phyloP scores from a whole-genome alignment of 53 echinoderm and acorn worm genomes.

The Temnopleurus reevesii region DNA sequence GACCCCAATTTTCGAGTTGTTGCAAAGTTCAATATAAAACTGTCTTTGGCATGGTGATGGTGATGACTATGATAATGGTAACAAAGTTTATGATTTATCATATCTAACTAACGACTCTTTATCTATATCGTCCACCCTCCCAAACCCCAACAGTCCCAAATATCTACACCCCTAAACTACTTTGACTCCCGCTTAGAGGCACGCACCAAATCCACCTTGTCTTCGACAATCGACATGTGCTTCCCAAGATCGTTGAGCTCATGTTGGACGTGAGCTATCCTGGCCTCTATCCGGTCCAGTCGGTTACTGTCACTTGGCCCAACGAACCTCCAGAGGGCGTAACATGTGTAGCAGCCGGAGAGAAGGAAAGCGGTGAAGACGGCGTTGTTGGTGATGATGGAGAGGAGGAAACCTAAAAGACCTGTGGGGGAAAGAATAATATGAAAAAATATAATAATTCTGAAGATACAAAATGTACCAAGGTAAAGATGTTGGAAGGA shows the following conservation, averaged over 20 bases:
- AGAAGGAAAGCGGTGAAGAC: conserved; percentile 50
- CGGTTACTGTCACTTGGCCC: conserved; percentile 13
- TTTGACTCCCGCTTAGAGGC: conserved; percentile 12
- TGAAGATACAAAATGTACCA: too few species aligned
- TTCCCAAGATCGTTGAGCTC: conserved; percentile 21
- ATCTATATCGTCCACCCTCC: too few species aligned
- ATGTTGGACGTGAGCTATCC: conserved; percentile 16
- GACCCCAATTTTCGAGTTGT: too few species aligned
- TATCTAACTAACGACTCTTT: too few species aligned
- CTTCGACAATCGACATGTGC: conserved; percentile 6
- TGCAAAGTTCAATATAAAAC: too few species aligned
- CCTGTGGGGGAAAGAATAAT: too few species aligned
- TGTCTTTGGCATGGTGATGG: too few species aligned
- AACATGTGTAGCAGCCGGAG: conserved; percentile 21
- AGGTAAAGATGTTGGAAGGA: too few species aligned
- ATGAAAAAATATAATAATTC: neutral
- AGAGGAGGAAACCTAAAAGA: conserved; percentile 28
- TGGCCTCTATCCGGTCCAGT: conserved; percentile 24
- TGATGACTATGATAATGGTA: too few species aligned
- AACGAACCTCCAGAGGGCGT: conserved; percentile 35
- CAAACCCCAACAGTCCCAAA: neutral
- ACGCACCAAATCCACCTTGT: conserved; percentile 26
- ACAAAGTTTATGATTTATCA: too few species aligned
- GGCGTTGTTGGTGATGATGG: conserved; percentile 50
- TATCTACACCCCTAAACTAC: neutral